Evolutionary conservation across 2,888 invertebrate genomes (phyloP).

Genomic region (Hemithea aestivaria): DNA sequence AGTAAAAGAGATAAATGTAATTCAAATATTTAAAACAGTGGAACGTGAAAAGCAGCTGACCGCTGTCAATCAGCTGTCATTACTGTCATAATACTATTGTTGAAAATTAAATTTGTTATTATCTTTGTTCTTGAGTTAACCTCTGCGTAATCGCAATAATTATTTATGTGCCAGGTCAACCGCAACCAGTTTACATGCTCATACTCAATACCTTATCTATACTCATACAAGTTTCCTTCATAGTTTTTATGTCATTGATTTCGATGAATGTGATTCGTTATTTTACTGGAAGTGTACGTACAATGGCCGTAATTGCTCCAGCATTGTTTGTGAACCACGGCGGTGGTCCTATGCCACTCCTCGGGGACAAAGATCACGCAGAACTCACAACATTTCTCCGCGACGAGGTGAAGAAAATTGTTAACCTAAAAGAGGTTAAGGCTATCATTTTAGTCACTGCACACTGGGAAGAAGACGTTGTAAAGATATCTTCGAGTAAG

Average conservation of each 20-base stretch:
- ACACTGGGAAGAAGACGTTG: slow-evolving; percentile 64
- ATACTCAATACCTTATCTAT: slow-evolving; percentile 65
- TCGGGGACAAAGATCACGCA: slow-evolving; percentile 62
- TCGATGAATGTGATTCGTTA: slow-evolving; percentile 68
- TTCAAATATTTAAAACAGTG: slow-evolving; percentile 2
- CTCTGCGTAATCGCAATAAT: slow-evolving; percentile 24
- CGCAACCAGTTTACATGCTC: slow-evolving; percentile 53
- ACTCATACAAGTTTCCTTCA: slow-evolving; percentile 58
- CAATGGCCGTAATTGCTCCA: slow-evolving; percentile 64
- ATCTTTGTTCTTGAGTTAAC: slow-evolving; percentile 9
- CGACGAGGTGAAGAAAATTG: slow-evolving; percentile 59
- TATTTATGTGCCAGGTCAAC: slow-evolving; percentile 30
- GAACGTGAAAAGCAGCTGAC: slow-evolving; percentile 24
- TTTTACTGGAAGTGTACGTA: slow-evolving; percentile 50
- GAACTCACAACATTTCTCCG: slow-evolving; percentile 59
- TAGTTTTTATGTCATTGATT: slow-evolving; percentile 65
- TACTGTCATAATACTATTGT: slow-evolving; percentile 14
- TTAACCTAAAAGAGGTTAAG: slow-evolving; percentile 58
- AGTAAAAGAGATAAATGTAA: not conserved
- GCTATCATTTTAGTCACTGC: slow-evolving; percentile 69
- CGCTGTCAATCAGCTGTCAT: not conserved
- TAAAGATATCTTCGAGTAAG: slow-evolving; percentile 65
- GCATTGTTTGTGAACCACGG: slow-evolving; percentile 71
- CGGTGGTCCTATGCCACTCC: slow-evolving; percentile 65
- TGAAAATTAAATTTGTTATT: not conserved